These are phyloP conservation scores for Orthosia incerta DNA, from an alignment of 2,888 invertebrate species.

Conservation along the genomic window DNA sequence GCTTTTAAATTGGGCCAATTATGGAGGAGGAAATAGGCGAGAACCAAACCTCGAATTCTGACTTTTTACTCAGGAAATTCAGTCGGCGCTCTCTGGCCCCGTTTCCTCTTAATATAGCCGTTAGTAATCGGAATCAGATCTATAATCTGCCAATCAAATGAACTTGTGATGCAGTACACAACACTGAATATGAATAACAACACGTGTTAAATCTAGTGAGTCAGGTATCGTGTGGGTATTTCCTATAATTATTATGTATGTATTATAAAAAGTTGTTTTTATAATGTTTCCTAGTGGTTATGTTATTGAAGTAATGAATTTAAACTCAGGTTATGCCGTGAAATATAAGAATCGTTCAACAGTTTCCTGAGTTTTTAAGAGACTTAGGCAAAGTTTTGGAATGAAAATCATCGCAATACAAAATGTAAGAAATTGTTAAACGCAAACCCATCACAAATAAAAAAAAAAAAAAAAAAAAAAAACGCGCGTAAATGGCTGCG, in stretches of 20 bases:
- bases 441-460: no score
- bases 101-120: slow-evolving; percentile 40
- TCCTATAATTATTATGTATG: slow-evolving; percentile 30
- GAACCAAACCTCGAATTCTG: no score
- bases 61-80: no score
- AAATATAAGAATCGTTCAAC: fast-evolving
- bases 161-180: slow-evolving; percentile 30
- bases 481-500: no score
- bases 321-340: neutral
- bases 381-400: no score
- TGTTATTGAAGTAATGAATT: slow-evolving; percentile 13
- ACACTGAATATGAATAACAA: slow-evolving; percentile 13
- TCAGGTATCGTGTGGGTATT: slow-evolving; percentile 46
- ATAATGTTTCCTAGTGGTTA: slow-evolving; percentile 28
- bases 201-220: slow-evolving; percentile 30
- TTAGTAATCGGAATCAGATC: slow-evolving; percentile 47
- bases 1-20: no score
- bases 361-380: neutral
- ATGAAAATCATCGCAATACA: no score
- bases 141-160: slow-evolving; percentile 33
- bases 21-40: no score
- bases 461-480: no score
- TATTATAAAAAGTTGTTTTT: slow-evolving; percentile 11
- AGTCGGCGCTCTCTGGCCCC: no score
- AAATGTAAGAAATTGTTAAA: no score